phyloP scores from a whole-genome alignment of 2,888 invertebrate species.

The Onthophagus sagittarius region DNA sequence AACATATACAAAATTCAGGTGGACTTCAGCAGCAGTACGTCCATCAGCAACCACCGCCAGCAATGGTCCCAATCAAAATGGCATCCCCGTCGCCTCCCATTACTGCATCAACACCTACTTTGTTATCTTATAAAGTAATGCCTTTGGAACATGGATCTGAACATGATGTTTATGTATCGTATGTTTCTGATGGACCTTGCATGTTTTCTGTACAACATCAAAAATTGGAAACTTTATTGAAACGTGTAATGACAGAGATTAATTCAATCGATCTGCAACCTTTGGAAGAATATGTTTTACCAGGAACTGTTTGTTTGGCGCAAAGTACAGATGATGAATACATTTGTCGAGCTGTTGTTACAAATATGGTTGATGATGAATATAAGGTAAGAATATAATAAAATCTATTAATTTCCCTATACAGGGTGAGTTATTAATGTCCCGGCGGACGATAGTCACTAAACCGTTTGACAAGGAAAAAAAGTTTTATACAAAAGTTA shows the following conservation, averaged over 20 bases:
- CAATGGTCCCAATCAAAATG: constrained; percentile 43
- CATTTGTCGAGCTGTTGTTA: constrained; percentile 73
- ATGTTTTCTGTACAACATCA: constrained; percentile 72
- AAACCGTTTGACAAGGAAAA: too few relatives aligned
- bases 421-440: too few relatives aligned
- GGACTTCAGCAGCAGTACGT: constrained; percentile 1
- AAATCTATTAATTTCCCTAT: too few relatives aligned
- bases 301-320: constrained; percentile 75
- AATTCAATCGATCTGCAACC: constrained; percentile 60
- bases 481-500: too few relatives aligned
- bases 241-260: constrained; percentile 69
- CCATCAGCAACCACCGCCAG: constrained; percentile 7
- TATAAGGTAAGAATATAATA: constrained; percentile 53
- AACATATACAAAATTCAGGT: constrained; percentile 15
- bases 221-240: constrained; percentile 57
- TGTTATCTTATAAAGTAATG: constrained; percentile 54
- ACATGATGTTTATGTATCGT: constrained; percentile 70
- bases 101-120: constrained; percentile 49
- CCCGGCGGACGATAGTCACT: too few relatives aligned
- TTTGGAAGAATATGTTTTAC: constrained; percentile 64
- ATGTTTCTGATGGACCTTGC: constrained; percentile 75
- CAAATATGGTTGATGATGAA: constrained; percentile 65
- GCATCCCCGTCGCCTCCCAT: constrained; percentile 33
- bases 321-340: constrained; percentile 65
- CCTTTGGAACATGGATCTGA: constrained; percentile 54